phyloP scores from a whole-genome alignment of 2,888 invertebrate species.

The Papilio demoleus region DNA sequence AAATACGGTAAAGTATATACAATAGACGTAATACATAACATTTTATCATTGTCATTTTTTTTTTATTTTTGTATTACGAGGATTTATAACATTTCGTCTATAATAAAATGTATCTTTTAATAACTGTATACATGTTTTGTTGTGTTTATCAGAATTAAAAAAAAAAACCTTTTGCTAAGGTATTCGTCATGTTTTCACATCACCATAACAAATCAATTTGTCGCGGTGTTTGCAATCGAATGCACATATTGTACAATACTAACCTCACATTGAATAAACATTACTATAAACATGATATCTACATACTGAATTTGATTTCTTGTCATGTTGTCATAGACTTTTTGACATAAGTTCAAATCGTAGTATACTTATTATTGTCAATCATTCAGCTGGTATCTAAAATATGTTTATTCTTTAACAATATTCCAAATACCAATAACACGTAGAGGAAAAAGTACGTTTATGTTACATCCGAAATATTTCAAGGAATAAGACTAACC shows the following conservation, averaged over 20 bases:
- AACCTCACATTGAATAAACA: not conserved
- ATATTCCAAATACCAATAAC: not conserved
- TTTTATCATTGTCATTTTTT: too few species aligned
- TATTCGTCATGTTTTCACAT: slow-evolving; percentile 17
- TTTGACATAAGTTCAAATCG: too few species aligned
- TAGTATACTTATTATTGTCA: too few species aligned
- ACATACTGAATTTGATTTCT: too few species aligned
- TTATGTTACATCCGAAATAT: not conserved
- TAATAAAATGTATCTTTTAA: not conserved
- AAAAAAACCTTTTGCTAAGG: not conserved
- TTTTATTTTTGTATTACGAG: not conserved
- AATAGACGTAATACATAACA: too few species aligned
- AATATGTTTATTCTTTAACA: too few species aligned
- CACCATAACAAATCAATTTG: slow-evolving; percentile 31
- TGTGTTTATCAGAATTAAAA: too few species aligned
- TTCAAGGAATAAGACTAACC: not conserved
- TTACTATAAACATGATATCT: not conserved
- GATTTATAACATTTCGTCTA: too few species aligned
- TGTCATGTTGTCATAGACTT: too few species aligned
- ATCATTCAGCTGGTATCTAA: too few species aligned
- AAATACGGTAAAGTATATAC: too few species aligned
- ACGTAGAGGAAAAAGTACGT: not conserved
- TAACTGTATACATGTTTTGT: not conserved
- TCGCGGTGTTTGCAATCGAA: slow-evolving; percentile 31
- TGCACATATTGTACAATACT: slow-evolving; percentile 14